Conservation (phyloP, 2,888 invertebrate genomes). For the Macrophya annulata region DNA sequence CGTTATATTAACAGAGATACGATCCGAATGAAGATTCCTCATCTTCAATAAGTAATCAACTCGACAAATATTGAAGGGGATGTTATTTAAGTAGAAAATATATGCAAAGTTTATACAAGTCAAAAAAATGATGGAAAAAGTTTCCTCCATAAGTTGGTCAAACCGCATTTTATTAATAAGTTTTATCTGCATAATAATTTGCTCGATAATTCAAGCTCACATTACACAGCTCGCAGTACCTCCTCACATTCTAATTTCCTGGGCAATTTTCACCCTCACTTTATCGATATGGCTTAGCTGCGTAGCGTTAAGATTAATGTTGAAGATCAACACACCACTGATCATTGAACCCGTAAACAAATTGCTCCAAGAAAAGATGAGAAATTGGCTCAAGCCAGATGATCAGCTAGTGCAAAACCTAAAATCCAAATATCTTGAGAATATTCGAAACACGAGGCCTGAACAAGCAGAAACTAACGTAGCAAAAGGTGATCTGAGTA, state of each 20-base stretch:
- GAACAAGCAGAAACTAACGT: conserved; percentile 20
- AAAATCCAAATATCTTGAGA: conserved; percentile 13
- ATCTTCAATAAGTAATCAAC: neutral
- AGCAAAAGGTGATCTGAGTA: conserved; percentile 43
- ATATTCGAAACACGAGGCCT: neutral
- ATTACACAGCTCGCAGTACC: conserved; percentile 68
- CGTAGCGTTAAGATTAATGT: conserved; percentile 67
- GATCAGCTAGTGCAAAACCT: conserved; percentile 52
- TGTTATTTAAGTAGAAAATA: neutral
- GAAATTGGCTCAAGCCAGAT: conserved; percentile 56
- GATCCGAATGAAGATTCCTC: neutral
- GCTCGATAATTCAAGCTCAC: conserved; percentile 70
- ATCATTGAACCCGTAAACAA: conserved; percentile 66
- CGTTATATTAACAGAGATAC: neutral
- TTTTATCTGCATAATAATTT: conserved; percentile 65
- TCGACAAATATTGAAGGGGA: neutral
- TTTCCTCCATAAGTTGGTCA: conserved; percentile 72
- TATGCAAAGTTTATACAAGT: neutral
- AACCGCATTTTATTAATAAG: conserved; percentile 71
- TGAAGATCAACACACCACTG: conserved; percentile 72
- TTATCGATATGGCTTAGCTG: conserved; percentile 74
- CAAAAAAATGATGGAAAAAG: conserved; percentile 62
- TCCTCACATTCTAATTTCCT: conserved; percentile 71
- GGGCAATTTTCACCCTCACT: conserved; percentile 71
- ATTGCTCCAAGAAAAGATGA: conserved; percentile 66